phyloP scores from a whole-genome alignment of 2,888 invertebrate genomes.

The Ceratothoa steindachneri region DNA sequence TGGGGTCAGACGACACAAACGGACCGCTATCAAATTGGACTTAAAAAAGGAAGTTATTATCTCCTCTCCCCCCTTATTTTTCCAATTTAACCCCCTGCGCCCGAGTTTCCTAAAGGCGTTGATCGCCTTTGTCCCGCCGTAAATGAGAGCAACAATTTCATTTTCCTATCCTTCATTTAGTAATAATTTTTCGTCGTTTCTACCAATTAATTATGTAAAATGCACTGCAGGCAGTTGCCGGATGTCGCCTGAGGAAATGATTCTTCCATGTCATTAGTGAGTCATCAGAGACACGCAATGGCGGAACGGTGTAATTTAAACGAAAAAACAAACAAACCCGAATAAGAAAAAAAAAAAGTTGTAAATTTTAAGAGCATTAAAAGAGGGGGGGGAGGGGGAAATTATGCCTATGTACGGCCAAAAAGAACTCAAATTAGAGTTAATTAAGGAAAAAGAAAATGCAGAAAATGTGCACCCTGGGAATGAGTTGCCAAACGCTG shows the following conservation, averaged over 20 bases:
- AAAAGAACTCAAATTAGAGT: neutral
- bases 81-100: too few species aligned
- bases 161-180: neutral
- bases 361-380: neutral
- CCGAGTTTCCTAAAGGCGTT: too few species aligned
- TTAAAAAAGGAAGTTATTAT: too few species aligned
- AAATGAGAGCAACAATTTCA: neutral
- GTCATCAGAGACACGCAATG: neutral
- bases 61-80: too few species aligned
- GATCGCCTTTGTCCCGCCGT: too few species aligned
- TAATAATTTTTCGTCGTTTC: neutral
- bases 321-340: neutral
- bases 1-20: too few species aligned
- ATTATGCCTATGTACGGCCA: neutral
- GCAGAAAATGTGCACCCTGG: neutral
- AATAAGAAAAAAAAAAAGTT: too few species aligned
- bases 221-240: neutral
- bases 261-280: neutral
- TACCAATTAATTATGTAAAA: neutral
- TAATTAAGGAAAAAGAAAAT: neutral
- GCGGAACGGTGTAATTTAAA: neutral
- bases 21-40: too few species aligned
- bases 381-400: too few species aligned
- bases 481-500: neutral
- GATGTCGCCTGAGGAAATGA: neutral